Evolutionary conservation across 1,140 invertebrate genomes (phyloP).

Genomic region (Metopolophium dirhodum): DNA sequence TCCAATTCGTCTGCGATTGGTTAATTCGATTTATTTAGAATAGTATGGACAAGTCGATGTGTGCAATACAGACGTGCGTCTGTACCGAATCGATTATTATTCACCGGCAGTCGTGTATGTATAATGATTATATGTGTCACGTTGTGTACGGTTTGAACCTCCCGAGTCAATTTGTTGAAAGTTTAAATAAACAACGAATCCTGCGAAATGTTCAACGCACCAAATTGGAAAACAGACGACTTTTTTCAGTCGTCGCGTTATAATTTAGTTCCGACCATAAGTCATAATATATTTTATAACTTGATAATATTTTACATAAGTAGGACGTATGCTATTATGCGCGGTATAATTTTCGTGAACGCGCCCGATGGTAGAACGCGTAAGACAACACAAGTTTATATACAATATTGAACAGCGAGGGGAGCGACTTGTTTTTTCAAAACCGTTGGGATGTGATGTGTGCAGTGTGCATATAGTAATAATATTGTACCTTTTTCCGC

Average conservation of each 20-base stretch:
- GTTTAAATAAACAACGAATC: neutral
- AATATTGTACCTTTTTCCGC: neutral
- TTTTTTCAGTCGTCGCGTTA: neutral
- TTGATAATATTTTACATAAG: no score
- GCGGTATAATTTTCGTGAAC: neutral
- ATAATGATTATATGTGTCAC: neutral
- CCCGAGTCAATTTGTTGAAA: neutral
- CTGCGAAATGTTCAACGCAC: no score
- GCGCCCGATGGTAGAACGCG: neutral
- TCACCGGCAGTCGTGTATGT: neutral
- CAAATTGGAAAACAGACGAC: neutral
- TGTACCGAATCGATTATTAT: neutral
- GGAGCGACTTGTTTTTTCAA: neutral
- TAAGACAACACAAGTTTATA: neutral
- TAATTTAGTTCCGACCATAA: neutral
- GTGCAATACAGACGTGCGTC: neutral
- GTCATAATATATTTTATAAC: neutral
- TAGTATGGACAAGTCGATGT: neutral
- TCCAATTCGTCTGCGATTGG: neutral
- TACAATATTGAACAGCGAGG: neutral
- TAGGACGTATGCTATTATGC: no score
- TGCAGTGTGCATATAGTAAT: neutral
- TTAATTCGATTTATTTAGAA: slow-evolving; percentile 10
- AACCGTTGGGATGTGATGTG: neutral
- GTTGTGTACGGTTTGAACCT: neutral